phyloP scores from a whole-genome alignment of 2,888 invertebrate genomes.

The Lasius fuliginosus region DNA sequence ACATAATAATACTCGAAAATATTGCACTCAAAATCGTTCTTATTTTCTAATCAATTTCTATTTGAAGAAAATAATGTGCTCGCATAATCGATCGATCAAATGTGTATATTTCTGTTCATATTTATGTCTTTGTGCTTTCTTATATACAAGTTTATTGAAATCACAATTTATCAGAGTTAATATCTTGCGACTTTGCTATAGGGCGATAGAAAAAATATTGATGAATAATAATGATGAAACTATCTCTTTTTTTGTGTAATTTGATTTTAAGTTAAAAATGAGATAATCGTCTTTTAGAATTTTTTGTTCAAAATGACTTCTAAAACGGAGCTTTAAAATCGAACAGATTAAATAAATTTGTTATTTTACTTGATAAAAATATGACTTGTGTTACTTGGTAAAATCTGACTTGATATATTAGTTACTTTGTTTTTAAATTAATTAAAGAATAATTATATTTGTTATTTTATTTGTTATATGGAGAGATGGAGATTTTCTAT shows the following conservation, averaged over 20 bases:
- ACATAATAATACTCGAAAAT: slow-evolving; percentile 63
- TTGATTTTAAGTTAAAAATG: not conserved
- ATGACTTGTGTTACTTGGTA: not conserved
- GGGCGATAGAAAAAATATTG: not conserved
- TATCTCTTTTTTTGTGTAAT: not conserved
- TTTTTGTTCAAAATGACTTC: not conserved
- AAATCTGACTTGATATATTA: not conserved
- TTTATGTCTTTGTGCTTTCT: slow-evolving; percentile 14
- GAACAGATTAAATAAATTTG: not conserved
- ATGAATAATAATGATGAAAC: not conserved
- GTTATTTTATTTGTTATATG: not conserved
- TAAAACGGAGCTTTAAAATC: not conserved
- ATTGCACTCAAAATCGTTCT: slow-evolving; percentile 63
- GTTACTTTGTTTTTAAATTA: not conserved
- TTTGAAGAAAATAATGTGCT: slow-evolving; percentile 11
- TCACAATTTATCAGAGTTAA: not conserved
- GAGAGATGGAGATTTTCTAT: not conserved
- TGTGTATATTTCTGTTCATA: not conserved
- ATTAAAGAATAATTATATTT: slow-evolving; percentile 21
- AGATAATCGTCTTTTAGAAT: not conserved
- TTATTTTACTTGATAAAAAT: not conserved
- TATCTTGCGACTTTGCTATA: not conserved
- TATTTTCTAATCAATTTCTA: not conserved
- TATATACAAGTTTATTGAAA: not conserved
- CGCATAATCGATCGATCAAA: not conserved